Base-by-base conservation (phyloP, 2,113 vertebrate species). In the Tragulus kanchil region DNA sequence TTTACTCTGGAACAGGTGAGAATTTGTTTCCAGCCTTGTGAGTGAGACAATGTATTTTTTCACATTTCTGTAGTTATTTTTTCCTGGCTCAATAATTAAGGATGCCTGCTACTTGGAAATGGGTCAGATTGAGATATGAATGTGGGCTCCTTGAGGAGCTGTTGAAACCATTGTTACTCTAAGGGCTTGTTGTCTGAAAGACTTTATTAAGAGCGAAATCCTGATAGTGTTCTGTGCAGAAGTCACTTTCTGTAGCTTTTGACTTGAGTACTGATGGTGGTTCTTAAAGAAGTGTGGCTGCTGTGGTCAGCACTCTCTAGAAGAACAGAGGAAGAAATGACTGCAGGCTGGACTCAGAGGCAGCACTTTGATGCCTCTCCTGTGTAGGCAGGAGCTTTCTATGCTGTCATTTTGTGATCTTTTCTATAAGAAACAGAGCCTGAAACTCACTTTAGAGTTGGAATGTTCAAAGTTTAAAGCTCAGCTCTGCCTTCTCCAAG, bases 401-500 rank as follows among this genome's bases (percentile, higher is more conserved):
- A 26, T 23, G 36, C 86, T 93, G 21, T 81, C 8, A 36, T 64
- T 86, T 93, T 96, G 45, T 90, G 17, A 65, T 52, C 36, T 93
- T 84, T 71, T 52, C 45, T n/a, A n/a, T 25, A 79, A 42, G 50
- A 64, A 84, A 64, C 1, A 3, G 21, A 56, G 52, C 19, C 11
- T 48, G 54, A 81, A 48, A 71, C 56, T 36, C 21, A 3, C 23
- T 58, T 54, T 59, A 62, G 17, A 56, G 8, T 79, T 50, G 81
- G 15, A 71, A 81, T 81, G 83, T 81, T 69, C 50, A 96, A 26
- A 69, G 56, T 97, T 93, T 90, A 96, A 90, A 52, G 23, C 31
- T 62, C 81, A 73, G 67, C 19, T 6, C 25, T 92, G n/a, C 77
- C 69, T 45, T 48, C 0, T 0, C 54, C 0, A 15, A 5, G 14